phyloP scores from a whole-genome alignment of 2,797 vertebrate genomes.

The Vireo griseus region DNA sequence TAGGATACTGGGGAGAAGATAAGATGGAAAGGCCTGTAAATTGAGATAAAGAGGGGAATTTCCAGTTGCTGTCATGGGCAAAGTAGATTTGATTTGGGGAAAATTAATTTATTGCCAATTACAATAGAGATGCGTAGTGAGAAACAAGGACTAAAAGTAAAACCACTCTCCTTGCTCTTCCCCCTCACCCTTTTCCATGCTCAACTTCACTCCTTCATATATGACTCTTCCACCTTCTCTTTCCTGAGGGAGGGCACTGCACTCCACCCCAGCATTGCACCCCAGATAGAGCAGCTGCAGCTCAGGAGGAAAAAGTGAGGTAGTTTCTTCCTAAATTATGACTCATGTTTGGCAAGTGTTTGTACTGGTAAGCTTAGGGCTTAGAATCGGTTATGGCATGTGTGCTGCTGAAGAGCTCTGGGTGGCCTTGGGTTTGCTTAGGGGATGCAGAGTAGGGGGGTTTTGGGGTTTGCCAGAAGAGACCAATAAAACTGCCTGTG shows the following conservation, averaged over 20 bases:
- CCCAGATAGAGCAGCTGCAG: not conserved
- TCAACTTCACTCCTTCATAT: not conserved
- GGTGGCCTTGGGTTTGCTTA: accelerated
- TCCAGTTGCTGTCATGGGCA: not conserved
- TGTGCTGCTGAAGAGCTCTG: not conserved
- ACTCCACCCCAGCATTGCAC: accelerated
- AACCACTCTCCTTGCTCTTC: not conserved
- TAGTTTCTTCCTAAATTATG: not conserved
- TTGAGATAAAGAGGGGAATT: not conserved
- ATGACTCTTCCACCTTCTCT: not conserved
- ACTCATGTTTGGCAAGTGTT: not conserved
- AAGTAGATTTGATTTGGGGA: not conserved
- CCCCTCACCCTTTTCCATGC: not conserved
- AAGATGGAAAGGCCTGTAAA: not conserved
- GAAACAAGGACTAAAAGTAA: not conserved
- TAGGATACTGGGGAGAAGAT: not conserved
- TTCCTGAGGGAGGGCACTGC: not conserved
- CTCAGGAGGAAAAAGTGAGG: not conserved
- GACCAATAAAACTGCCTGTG: not conserved
- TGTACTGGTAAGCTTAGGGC: not conserved
- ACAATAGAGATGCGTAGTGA: not conserved
- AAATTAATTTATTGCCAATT: not conserved
- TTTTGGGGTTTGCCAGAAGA: not conserved
- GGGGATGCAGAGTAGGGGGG: accelerated
- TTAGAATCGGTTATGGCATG: not conserved